Percentiles rank a stretch among this genome's conserved stretches.
These are phyloP conservation scores for Theonella swinhoei DNA, from an alignment of 37 sponge, comb jelly and placozoan species.

Conservation along the genomic window DNA sequence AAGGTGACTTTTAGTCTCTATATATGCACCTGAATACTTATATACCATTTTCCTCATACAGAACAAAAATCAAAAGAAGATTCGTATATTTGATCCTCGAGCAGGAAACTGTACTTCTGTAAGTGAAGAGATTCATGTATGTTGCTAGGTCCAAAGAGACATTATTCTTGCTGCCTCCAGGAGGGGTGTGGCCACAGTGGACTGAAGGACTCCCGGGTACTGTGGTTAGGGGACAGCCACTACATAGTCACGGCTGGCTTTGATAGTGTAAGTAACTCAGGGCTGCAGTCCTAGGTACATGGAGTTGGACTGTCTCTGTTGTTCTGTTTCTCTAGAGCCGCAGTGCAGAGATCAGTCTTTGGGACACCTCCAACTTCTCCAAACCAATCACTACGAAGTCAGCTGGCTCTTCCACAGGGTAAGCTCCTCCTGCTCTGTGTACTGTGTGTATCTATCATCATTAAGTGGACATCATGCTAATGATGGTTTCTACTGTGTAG, in stretches of 20 bases:
- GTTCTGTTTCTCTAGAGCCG: slow-evolving; percentile 32
- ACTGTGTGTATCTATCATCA: too few relatives aligned
- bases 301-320: too few relatives aligned
- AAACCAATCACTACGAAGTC: slow-evolving; percentile 43
- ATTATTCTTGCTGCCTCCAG: slow-evolving; percentile 20
- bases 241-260: slow-evolving; percentile 73
- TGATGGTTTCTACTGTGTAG: slow-evolving; percentile 29
- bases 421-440: too few relatives aligned
- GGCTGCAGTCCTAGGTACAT: not conserved
- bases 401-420: slow-evolving; percentile 59
- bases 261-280: slow-evolving; percentile 37
- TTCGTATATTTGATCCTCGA: slow-evolving; percentile 78
- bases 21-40: not conserved
- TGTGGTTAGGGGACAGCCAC: slow-evolving; percentile 67
- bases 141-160: not conserved
- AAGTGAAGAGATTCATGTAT: not conserved
- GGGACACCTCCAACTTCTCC: slow-evolving; percentile 64
- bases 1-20: slow-evolving; percentile 40
- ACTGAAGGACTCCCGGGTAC: slow-evolving; percentile 59
- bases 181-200: slow-evolving; percentile 59
- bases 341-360: slow-evolving; percentile 61
- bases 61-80: slow-evolving; percentile 37
- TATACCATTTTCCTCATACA: not conserved
- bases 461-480: too few relatives aligned
- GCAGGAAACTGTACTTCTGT: slow-evolving; percentile 16